Conservation (phyloP, 2,888 invertebrate genomes). For the Drosophila pseudotalamancana region DNA sequence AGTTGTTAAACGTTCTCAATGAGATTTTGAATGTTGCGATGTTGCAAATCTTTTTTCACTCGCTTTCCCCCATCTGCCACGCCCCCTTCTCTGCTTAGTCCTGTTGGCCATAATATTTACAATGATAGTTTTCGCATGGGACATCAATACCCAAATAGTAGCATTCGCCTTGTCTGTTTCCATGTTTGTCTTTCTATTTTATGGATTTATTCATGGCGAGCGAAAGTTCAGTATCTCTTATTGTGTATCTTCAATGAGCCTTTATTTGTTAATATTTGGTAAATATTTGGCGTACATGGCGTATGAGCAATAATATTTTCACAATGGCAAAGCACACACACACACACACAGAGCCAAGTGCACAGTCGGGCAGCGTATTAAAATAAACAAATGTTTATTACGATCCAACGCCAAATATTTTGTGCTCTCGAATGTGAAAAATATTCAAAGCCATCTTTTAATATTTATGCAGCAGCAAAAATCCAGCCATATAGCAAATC, state of each 20-base stretch:
- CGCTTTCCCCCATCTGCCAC: background rate
- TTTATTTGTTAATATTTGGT: constrained; percentile 78
- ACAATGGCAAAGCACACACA: constrained; percentile 88
- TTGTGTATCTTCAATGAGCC: constrained; percentile 62
- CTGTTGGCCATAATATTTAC: constrained; percentile 56
- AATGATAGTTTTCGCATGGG: constrained; percentile 75
- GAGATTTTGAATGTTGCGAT: constrained; percentile 76
- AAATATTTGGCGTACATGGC: constrained; percentile 78
- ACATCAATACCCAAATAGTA: constrained; percentile 63
- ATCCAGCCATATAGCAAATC: constrained; percentile 50
- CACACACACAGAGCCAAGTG: background rate
- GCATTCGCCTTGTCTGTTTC: constrained; percentile 1
- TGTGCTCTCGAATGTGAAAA: constrained; percentile 37
- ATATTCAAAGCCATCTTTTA: constrained; percentile 59
- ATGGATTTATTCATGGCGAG: constrained; percentile 70
- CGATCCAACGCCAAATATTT: constrained; percentile 15
- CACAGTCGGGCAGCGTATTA: constrained; percentile 71
- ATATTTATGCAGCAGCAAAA: constrained; percentile 50
- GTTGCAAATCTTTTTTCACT: constrained; percentile 59
- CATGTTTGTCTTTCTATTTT: constrained; percentile 70
- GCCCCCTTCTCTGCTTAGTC: background rate
- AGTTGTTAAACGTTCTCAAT: constrained; percentile 76
- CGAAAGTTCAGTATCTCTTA: constrained; percentile 28
- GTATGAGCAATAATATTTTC: constrained; percentile 72
- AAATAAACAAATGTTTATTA: constrained; percentile 73